Base-by-base conservation (phyloP, 2,113 vertebrate genomes). In the Coturnix japonica region DNA sequence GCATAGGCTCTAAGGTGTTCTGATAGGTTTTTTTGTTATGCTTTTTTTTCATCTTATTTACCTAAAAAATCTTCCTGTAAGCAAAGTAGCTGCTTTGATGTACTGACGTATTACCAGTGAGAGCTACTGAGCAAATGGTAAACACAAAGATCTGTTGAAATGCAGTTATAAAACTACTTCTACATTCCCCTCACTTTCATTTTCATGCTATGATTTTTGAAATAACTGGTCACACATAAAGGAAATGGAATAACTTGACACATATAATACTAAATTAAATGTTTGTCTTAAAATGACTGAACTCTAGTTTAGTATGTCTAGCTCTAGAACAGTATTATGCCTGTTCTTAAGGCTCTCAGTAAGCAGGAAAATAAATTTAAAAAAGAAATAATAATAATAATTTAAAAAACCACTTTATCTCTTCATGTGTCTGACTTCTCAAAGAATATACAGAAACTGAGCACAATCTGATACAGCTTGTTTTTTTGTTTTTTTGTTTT, bases 401-500 rank as follows among this genome's bases (percentile, higher is more conserved):
- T 37, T n/a, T n/a, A n/a, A 79, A 51, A 8, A 21, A 47, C 8
- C 3, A 21, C 3, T 56, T 31, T 56, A 28, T 80, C 81, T 91
- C 11, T 81, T 44, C 6, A 22, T 65, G 3, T 75, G 17, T 49
- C 41, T 72, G 72, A 91, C 41, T 43, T 53, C 9, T 81, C 41
- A 81, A 73, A 76, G 17, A 18, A 67, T 84, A 57, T 15, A 73
- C 4, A 81, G 35, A 91, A 82, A 49, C 3, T 66, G 51, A n/a
- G 8, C 13, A 61, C 28, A 81, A 82, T 85, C 65, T 76, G 73
- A 69, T 78, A 85, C 17, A 83, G 18, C 9, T 73, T 82, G 43
- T 89, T 13, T 41, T 72, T 92, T 89, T 13, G 37, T 75, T 93
- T 92, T 60, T 89, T 13, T 41, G 72, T 93, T 89, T 13, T 41